Evolutionary conservation across 2,113 vertebrate genomes (phyloP), one percentile per base, ranked within the genome.

Genomic region (Lethenteron reissneri): DNA sequence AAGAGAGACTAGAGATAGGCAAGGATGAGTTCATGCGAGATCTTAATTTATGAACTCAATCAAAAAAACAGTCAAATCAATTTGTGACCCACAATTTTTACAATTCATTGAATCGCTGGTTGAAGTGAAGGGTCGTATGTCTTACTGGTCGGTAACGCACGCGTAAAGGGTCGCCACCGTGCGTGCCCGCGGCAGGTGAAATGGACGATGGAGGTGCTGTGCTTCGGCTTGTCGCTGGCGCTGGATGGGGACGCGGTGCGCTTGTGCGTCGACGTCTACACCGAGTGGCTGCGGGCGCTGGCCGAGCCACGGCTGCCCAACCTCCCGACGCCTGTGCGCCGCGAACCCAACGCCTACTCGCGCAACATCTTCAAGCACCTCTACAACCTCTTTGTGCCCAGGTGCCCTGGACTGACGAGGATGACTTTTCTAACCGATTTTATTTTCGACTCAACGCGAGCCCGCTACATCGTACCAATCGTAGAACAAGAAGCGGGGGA

Each of bases 151-250:
- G 41, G 41, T 41, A 41, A 41, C 5, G 41, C 41, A 41, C 41
- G 41, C 41, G 41, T 41, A 41, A 41, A 41, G 41, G 41, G 41
- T 41, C 41, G 5, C 41, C 41, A 41, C 41, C 3, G 41, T 41
- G 41, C 6, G 41, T 41, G 41, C 41, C 41, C 6, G 41, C 41
- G 11, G 70, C 73, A 94, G 91, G 91, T 96, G 74, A 96, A 95
- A 81, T 96, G 91, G 91, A 95, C 90, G 58, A 95, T 96, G 91
- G 91, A 96, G 80, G 91, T 94, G 72, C 84, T 96, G 77, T 92
- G 91, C 77, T 96, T 92, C 14, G 91, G 91, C 72, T 78, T 96
- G 75, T 94, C 90, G 11, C 85, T 95, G 58, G 89, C 90, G 72
- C 78, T 94, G 74, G 91, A 96, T 5, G 87, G 89, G 25, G 91